Evolutionary conservation across 1,140 invertebrate species (phyloP).

Genomic region (Lycorma delicatula): DNA sequence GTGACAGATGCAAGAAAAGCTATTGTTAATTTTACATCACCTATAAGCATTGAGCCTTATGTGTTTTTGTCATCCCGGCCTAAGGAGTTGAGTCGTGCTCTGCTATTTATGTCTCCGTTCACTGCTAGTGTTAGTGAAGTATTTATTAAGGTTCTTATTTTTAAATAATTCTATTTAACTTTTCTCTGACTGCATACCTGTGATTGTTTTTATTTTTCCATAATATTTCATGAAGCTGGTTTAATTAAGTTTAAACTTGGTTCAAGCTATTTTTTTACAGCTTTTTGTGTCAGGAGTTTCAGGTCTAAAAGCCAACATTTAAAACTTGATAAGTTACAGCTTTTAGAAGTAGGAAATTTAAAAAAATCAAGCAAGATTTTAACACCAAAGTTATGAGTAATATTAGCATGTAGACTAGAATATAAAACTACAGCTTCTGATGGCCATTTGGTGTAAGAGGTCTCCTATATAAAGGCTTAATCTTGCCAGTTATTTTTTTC

Average conservation of each 20-base stretch:
- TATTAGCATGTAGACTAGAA: no score
- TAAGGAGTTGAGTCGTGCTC: constrained; percentile 61
- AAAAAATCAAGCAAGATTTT: no score
- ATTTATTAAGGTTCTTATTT: neutral
- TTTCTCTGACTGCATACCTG: neutral
- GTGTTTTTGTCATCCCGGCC: constrained; percentile 67
- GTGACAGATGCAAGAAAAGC: constrained; percentile 50
- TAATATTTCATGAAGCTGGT: neutral
- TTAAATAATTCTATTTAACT: neutral
- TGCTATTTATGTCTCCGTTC: constrained; percentile 80
- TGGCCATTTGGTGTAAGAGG: no score
- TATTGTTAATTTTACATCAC: constrained; percentile 67
- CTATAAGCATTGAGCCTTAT: constrained; percentile 70
- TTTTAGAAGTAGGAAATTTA: no score
- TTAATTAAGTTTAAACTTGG: neutral
- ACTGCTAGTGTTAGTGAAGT: constrained; percentile 53
- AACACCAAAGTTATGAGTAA: no score
- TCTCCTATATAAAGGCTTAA: no score
- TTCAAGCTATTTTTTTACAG: no score
- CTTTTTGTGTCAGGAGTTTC: no score
- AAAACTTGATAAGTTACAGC: no score
- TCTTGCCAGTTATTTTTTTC: no score
- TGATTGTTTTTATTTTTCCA: neutral
- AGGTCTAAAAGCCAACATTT: no score
- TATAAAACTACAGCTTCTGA: no score